phyloP scores from a whole-genome alignment of 2,797 vertebrate species.

The Pseudomugil gertrudae region DNA sequence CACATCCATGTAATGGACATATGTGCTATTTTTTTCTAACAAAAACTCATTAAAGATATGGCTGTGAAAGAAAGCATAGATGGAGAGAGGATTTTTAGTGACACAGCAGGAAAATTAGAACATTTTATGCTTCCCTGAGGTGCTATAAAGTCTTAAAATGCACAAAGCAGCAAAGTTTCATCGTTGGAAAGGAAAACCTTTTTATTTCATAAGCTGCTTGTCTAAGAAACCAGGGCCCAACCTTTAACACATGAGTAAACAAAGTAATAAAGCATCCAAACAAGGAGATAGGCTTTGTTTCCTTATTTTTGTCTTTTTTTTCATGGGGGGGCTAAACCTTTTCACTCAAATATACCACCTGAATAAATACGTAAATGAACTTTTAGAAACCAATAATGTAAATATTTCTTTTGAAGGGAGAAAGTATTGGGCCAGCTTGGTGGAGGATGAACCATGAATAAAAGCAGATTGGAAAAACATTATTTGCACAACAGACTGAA shows the following conservation, averaged over 20 bases:
- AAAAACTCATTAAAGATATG: slow-evolving; percentile 31
- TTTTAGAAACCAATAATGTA: slow-evolving; percentile 12
- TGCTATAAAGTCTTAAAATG: slow-evolving; percentile 55
- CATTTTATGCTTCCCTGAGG: slow-evolving; percentile 44
- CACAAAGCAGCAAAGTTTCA: slow-evolving; percentile 41
- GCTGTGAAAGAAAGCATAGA: slow-evolving; percentile 26
- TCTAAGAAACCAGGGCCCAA: slow-evolving; percentile 44
- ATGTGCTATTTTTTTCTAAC: slow-evolving; percentile 14
- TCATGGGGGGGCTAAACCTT: background rate
- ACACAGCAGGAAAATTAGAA: slow-evolving; percentile 53
- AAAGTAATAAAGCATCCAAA: slow-evolving; percentile 20
- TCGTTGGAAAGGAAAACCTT: slow-evolving; percentile 68
- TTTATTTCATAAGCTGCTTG: slow-evolving; percentile 67
- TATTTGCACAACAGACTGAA: background rate
- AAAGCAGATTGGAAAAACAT: background rate
- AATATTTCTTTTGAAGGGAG: slow-evolving; percentile 15
- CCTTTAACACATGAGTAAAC: slow-evolving; percentile 46
- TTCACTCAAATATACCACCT: background rate
- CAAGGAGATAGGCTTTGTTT: slow-evolving; percentile 14
- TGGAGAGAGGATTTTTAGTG: slow-evolving; percentile 41
- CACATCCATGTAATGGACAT: slow-evolving; percentile 19
- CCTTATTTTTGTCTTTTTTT: background rate
- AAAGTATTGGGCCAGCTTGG: background rate
- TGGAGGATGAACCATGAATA: background rate
- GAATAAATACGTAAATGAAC: slow-evolving; percentile 6